Percentiles rank a stretch among this genome's conserved stretches.
phyloP scores from a whole-genome alignment of 2,797 vertebrate species.

The Anolis apletophallus region DNA sequence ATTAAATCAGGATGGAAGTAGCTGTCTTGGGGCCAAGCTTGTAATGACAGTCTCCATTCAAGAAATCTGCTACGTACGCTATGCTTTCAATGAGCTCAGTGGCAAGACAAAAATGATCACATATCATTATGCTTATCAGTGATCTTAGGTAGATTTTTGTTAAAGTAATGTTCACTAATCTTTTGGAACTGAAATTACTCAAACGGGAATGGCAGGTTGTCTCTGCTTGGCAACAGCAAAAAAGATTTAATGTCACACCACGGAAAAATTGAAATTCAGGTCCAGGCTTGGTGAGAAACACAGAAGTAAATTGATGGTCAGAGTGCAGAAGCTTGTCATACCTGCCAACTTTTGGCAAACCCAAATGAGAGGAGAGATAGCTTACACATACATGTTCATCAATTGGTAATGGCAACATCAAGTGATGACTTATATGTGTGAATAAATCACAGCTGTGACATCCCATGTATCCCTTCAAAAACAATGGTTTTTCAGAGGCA shows the following conservation, averaged over 20 bases:
- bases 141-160: slow-evolving; percentile 33
- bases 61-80: slow-evolving; percentile 45
- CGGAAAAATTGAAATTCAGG: slow-evolving; percentile 59
- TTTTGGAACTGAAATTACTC: slow-evolving; percentile 52
- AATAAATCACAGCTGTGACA: slow-evolving; percentile 12
- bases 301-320: slow-evolving; percentile 51
- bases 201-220: slow-evolving; percentile 22
- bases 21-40: slow-evolving; percentile 56
- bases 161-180: neutral
- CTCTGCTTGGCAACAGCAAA: slow-evolving; percentile 47
- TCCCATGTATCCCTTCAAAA: neutral
- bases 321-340: slow-evolving; percentile 7
- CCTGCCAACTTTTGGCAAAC: slow-evolving; percentile 18
- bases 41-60: slow-evolving; percentile 49
- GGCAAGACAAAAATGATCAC: slow-evolving; percentile 40
- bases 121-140: slow-evolving; percentile 23
- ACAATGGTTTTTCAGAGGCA: neutral
- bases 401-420: neutral
- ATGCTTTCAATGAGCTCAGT: slow-evolving; percentile 28
- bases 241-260: slow-evolving; percentile 48
- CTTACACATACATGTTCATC: neutral
- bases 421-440: neutral
- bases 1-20: slow-evolving; percentile 62
- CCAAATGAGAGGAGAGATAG: neutral
- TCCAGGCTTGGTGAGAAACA: neutral